Evolutionary conservation across 2,113 vertebrate species (phyloP).

Genomic region (Elaphurus davidianus): DNA sequence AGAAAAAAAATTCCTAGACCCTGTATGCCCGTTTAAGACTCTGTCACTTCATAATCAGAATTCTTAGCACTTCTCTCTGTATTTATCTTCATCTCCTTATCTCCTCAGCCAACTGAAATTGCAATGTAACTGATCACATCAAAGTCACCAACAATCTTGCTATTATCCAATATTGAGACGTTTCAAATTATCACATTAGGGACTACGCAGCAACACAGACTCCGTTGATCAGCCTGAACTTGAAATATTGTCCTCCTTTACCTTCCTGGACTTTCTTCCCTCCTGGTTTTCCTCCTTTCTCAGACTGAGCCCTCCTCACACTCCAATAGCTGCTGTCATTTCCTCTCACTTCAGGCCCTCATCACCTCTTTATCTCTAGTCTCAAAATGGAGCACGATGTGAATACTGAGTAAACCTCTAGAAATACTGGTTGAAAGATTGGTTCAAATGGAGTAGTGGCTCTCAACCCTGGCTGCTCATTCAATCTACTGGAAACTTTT

Average conservation of each 20-base stretch:
- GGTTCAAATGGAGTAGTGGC: neutral
- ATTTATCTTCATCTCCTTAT: neutral
- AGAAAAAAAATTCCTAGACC: neutral
- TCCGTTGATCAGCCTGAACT: neutral
- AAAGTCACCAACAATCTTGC: neutral
- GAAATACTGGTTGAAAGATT: neutral
- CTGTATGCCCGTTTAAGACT: neutral
- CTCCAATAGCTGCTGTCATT: neutral
- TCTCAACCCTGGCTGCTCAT: neutral
- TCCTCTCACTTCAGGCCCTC: neutral
- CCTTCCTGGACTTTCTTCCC: neutral
- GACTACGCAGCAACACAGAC: neutral
- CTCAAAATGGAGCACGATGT: neutral
- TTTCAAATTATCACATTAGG: neutral
- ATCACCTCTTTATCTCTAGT: neutral
- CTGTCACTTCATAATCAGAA: neutral
- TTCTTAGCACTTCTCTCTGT: neutral
- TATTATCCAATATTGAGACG: neutral
- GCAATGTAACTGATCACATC: neutral
- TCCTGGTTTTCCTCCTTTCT: neutral
- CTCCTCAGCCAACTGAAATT: neutral
- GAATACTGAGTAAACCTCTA: neutral
- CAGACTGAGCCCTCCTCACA: neutral
- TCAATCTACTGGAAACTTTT: neutral
- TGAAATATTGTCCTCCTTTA: neutral